A percentile compares a stretch with the other conserved stretches of the same genome.
Evolutionary conservation across 1,140 invertebrate genomes (phyloP).

Genomic region (Dinothrombium tinctorium): DNA sequence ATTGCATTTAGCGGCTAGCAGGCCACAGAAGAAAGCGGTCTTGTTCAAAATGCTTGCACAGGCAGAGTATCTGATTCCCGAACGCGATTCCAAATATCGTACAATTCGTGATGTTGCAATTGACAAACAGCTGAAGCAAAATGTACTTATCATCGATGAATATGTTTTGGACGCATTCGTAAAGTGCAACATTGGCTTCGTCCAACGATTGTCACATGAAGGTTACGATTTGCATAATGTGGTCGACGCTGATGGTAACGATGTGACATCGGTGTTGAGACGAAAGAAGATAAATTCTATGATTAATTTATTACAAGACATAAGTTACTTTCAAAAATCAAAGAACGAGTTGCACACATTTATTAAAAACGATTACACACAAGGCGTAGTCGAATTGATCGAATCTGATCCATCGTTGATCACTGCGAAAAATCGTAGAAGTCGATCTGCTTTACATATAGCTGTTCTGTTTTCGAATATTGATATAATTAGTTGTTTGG

Average conservation of each 20-base stretch:
- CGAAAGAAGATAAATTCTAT: constrained; percentile 29
- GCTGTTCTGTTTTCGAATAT: constrained; percentile 53
- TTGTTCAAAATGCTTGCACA: background rate
- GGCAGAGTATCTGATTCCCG: constrained; percentile 20
- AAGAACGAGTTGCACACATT: constrained; percentile 47
- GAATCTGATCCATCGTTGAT: constrained; percentile 32
- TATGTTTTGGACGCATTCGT: constrained; percentile 13
- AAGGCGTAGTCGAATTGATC: constrained; percentile 32
- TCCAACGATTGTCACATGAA: constrained; percentile 43
- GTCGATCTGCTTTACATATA: constrained; percentile 46
- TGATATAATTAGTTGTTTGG: constrained; percentile 44
- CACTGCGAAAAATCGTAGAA: constrained; percentile 39
- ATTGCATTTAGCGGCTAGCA: constrained; percentile 51
- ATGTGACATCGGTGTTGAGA: constrained; percentile 31
- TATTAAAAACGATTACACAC: constrained; percentile 37
- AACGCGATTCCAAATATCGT: constrained; percentile 50
- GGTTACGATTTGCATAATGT: constrained; percentile 66
- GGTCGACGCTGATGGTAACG: constrained; percentile 36
- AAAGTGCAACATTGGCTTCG: constrained; percentile 1
- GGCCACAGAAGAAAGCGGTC: background rate
- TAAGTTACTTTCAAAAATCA: constrained; percentile 46
- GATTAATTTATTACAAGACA: constrained; percentile 32
- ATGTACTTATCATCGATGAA: constrained; percentile 48
- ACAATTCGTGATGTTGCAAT: constrained; percentile 64
- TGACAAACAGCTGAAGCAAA: constrained; percentile 45